Evolutionary conservation across 1,140 invertebrate species (phyloP), one percentile per base, ranked within the genome.

Genomic region (Magallana angulata): DNA sequence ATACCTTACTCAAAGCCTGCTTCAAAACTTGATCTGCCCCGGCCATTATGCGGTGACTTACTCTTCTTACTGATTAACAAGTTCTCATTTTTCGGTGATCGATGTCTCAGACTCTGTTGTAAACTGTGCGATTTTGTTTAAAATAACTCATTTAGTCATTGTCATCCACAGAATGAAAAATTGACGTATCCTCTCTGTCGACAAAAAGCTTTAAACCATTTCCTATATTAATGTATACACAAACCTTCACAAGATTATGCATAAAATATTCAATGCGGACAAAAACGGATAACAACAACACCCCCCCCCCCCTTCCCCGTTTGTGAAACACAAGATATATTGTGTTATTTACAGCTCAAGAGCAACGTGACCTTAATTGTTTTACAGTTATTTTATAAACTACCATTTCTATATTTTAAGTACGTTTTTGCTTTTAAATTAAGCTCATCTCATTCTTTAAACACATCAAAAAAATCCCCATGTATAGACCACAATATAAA

Each of bases 1-100:
- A 48, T 76, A 76, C 68, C 68, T 76, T 76, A 24, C 68, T 76
- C 24, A 76, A 30, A 11, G 24, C 68, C 68, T 76, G 68, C 68
- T 76, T 76, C 24, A 76, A 30, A 76, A 76, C 68, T 30, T 76
- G 68, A 1, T 76, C 68, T 76, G 68, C 4, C 18, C 11, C 24
- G 5, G 18, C 68, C 24, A 24, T 76, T 7, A 76, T 30, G 24
- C 12, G 24, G 11, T 24, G 2, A 76, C 24, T 11, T 30, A 5
- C 8, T 30, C 60, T 62, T 62, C 11, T 62, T 6, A 76, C 8
- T 30, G 36, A 3, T 24, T 30, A 30, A 30, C 36, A 76, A 36
- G 30, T 76, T 82, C 48, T 57, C 48, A 82, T 82, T n/a, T 57
- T 82, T 57, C 71, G 16, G 1, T 36, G 7, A 80, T 80, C 16